phyloP scores from a whole-genome alignment of 2,113 vertebrate genomes.

The Bubo scandiacus region DNA sequence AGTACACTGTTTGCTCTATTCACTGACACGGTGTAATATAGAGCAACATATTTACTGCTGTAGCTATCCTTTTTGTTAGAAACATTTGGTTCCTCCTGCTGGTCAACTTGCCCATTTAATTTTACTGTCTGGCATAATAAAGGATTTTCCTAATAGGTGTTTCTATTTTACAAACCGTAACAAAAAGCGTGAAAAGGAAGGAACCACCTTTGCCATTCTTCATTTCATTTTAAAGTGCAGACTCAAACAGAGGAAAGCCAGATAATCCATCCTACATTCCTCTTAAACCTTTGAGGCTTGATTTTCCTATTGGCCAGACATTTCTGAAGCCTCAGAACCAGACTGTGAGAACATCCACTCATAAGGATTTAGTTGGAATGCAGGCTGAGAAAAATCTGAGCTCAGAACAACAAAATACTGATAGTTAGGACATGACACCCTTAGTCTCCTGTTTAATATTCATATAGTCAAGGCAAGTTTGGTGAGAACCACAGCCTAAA shows the following conservation, averaged over 20 bases:
- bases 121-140: background rate
- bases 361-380: background rate
- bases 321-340: background rate
- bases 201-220: background rate
- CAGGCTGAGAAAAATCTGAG: background rate
- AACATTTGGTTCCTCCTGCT: background rate
- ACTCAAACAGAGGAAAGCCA: background rate
- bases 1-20: background rate
- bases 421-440: background rate
- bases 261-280: background rate
- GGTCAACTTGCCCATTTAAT: background rate
- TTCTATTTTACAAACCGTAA: background rate
- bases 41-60: background rate
- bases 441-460: background rate
- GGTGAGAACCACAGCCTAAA: background rate
- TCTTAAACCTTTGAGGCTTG: background rate
- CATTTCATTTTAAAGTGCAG: background rate
- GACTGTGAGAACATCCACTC: background rate
- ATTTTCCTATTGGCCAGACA: background rate
- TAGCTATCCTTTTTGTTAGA: background rate
- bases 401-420: background rate
- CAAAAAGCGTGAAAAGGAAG: background rate
- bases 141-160: background rate
- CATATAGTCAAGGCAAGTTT: rapidly evolving
- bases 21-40: background rate